Percentiles rank a stretch among this genome's conserved stretches.
phyloP scores from a whole-genome alignment of 2,888 invertebrate genomes.

The Creontiades dilutus region DNA sequence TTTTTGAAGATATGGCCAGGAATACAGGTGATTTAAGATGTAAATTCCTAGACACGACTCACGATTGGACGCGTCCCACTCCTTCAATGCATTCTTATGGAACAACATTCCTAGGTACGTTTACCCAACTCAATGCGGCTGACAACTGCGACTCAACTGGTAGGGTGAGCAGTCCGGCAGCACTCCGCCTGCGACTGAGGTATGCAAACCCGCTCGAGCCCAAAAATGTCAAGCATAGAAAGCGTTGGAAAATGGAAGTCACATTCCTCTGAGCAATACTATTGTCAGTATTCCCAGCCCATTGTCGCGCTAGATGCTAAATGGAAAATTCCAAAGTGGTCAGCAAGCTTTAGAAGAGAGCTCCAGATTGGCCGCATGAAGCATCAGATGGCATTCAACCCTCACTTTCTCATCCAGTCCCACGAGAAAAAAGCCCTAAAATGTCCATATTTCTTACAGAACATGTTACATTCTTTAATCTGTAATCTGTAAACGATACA shows the following conservation, averaged over 20 bases:
- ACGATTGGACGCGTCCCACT: too few species aligned
- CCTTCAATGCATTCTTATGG: conserved; percentile 44
- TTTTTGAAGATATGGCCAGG: too few species aligned
- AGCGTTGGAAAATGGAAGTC: too few species aligned
- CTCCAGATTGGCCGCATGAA: conserved; percentile 37
- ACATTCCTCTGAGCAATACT: too few species aligned
- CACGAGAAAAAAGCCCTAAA: conserved; percentile 31
- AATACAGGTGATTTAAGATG: too few species aligned
- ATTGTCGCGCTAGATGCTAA: too few species aligned
- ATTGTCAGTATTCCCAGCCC: too few species aligned
- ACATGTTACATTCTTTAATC: conserved; percentile 24
- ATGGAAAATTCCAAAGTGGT: conserved; percentile 59
- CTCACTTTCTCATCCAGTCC: conserved; percentile 16
- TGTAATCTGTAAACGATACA: conserved; percentile 9
- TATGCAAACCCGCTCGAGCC: conserved; percentile 57
- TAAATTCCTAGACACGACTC: conserved; percentile 13
- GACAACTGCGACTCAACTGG: conserved; percentile 58
- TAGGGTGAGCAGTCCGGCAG: conserved; percentile 64
- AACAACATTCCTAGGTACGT: conserved; percentile 41
- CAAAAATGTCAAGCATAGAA: too few species aligned
- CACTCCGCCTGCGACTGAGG: conserved; percentile 44
- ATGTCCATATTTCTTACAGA: too few species aligned
- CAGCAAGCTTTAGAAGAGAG: conserved; percentile 43
- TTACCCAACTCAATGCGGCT: conserved; percentile 46
- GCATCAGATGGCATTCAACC: conserved; percentile 22